Base-by-base conservation (phyloP, 2,888 invertebrate species). In the Phanerotoma sp. region DNA sequence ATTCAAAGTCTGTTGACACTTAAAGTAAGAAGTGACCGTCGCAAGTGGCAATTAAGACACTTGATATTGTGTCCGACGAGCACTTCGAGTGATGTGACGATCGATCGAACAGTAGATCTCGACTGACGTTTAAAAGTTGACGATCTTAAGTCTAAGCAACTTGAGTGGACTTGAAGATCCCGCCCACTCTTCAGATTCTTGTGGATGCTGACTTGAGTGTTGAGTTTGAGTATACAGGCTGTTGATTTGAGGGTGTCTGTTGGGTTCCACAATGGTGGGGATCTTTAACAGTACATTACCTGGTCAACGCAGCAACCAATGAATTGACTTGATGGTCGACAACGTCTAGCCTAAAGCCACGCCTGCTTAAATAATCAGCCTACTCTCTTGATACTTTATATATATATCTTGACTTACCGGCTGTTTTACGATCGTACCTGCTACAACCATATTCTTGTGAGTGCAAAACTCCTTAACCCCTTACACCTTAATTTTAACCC, bases 101-200 rank as follows among this genome's bases (percentile, higher is more conserved):
- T 54, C 49, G 65, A 66, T 67, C 67, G 67, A 61, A 64, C 63
- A 55, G 54, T 59, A 59, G 68, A 71, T 68, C 66, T 63, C 64
- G 57, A 75, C 75, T 75, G 67, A 66, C 54, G 44, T 58, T 51
- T 42, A 41, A 28, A 48, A 40, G 51, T 15, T 54, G 53, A 57
- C 46, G 59, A 53, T 51, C 47, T 54, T 40, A 46, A 54, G 56
- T 57, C 60, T 57, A 58, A 52, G 58, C 35, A 46, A 57, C 50
- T 25, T 25, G 25, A 25, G 25, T 9, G n/a, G n/a, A n/a, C 40
- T 48, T 32, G 37, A 47, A 28, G 44, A 7, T n/a, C 45, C 51
- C 55, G 55, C 55, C 55, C 46, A 51, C 41, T 35, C 18, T 20
- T 21, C 18, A 33, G 35, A 21, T 15, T 20, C 33, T 35, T 3